Conservation (phyloP, 2,797 vertebrate species). For the Meriones psammophilus region DNA sequence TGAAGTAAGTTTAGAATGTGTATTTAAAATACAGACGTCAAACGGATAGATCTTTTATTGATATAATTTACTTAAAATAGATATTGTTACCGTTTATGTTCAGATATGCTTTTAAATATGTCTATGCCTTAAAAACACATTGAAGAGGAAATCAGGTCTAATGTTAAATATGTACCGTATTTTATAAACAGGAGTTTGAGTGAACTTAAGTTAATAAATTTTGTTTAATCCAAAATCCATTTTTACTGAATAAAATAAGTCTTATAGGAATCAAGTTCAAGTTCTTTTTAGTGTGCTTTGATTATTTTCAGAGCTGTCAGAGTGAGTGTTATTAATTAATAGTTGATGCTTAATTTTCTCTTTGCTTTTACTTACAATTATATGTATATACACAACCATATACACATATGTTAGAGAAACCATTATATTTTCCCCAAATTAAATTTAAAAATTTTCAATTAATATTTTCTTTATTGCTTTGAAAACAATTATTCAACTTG, state of each 20-base stretch:
- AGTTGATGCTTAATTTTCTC: neutral
- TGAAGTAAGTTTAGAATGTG: neutral
- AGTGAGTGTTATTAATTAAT: neutral
- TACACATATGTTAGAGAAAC: neutral
- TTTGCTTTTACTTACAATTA: neutral
- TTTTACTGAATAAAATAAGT: neutral
- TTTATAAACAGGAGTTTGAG: neutral
- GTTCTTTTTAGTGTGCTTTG: neutral
- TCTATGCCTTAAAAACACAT: neutral
- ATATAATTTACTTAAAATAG: neutral
- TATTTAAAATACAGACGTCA: conserved; percentile 28
- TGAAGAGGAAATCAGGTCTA: neutral
- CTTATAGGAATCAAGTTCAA: neutral
- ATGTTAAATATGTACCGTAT: neutral
- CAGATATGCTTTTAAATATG: neutral
- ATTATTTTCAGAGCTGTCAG: neutral
- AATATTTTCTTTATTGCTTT: conserved; percentile 22
- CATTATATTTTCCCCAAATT: conserved; percentile 1
- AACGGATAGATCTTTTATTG: neutral
- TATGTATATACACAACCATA: neutral
- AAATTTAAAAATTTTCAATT: neutral
- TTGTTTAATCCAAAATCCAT: neutral
- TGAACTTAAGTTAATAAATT: neutral
- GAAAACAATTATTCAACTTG: neutral
- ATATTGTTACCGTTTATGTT: neutral